Evolutionary conservation across 2,113 vertebrate species (phyloP).

Genomic region (Ivindomyrus marchei): DNA sequence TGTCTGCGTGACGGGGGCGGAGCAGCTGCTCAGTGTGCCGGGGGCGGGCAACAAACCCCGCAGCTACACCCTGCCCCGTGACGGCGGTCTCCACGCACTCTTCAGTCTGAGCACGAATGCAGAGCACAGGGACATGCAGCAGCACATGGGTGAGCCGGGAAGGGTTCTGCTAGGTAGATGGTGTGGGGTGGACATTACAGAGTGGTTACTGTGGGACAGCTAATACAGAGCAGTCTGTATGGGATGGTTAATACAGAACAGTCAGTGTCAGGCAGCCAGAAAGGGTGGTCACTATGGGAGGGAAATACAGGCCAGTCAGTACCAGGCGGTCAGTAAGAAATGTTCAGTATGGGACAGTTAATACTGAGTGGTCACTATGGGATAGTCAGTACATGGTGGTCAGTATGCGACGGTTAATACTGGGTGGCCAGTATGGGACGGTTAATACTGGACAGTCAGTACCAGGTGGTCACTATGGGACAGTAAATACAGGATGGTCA

Average conservation of each 20-base stretch:
- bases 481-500: not conserved
- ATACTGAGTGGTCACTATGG: not conserved
- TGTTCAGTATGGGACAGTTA: not conserved
- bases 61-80: constrained; percentile 91
- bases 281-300: not conserved
- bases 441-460: not conserved
- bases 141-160: constrained; percentile 51
- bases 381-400: not conserved
- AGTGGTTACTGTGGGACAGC: not conserved
- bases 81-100: constrained; percentile 89
- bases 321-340: not conserved
- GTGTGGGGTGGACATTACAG: not conserved
- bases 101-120: constrained; percentile 67
- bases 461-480: not conserved
- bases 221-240: not conserved
- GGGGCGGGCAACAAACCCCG: constrained; percentile 72
- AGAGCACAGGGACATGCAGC: constrained; percentile 65
- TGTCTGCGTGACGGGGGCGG: constrained; percentile 64
- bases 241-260: not conserved
- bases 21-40: constrained; percentile 63
- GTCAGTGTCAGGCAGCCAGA: not conserved
- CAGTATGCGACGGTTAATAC: not conserved
- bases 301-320: not conserved
- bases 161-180: not conserved
- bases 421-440: not conserved